These are phyloP conservation scores for Marronus borbonicus DNA, from an alignment of 2,888 invertebrate species.

Conservation along the genomic window DNA sequence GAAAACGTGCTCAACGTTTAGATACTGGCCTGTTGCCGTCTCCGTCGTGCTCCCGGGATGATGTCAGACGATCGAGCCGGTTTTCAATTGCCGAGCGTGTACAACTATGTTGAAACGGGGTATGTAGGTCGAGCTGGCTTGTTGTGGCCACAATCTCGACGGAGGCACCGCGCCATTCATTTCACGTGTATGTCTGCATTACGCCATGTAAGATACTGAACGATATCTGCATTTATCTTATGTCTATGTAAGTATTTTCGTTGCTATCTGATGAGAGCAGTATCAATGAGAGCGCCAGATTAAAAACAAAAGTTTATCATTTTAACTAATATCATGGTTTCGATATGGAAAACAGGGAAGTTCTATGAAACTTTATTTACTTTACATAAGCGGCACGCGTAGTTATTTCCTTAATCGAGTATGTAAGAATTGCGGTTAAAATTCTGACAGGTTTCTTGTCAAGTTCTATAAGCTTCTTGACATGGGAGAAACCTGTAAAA, in stretches of 20 bases:
- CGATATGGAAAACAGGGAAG: no score
- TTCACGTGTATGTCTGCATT: conserved; percentile 13
- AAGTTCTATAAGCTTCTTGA: no score
- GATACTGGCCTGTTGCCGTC: not conserved
- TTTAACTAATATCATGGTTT: no score
- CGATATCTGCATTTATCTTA: conserved; percentile 20
- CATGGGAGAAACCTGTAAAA: no score
- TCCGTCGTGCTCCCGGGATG: conserved; percentile 37
- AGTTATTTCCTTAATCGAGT: no score
- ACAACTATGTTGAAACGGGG: conserved; percentile 58
- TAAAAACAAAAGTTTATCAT: no score
- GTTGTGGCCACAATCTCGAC: conserved; percentile 38
- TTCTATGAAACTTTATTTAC: no score
- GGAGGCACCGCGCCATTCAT: conserved; percentile 25
- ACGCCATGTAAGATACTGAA: conserved; percentile 21
- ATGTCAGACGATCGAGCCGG: conserved; percentile 56
- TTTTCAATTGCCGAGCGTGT: conserved; percentile 52
- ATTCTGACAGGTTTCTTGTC: no score
- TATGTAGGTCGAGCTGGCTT: conserved; percentile 59
- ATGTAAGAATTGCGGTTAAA: no score
- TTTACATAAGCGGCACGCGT: no score
- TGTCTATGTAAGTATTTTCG: not conserved
- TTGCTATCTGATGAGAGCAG: not conserved
- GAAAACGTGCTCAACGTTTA: not conserved
- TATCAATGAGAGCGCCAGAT: not conserved